Conservation (phyloP, 2,888 invertebrate species). For the Xanthostigma xanthostigma region DNA sequence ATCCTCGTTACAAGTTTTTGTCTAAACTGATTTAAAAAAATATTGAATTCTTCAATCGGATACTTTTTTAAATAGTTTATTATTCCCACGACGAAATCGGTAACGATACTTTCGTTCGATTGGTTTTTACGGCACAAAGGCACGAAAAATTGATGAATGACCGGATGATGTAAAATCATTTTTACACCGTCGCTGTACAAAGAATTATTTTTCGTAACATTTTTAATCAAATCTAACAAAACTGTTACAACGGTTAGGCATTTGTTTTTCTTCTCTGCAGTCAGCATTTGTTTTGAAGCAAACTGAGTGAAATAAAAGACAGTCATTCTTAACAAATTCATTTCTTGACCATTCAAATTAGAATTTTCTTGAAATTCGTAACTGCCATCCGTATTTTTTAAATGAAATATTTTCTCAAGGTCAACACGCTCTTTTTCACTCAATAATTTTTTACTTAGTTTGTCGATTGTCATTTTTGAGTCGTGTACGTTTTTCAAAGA, state of each 20-base stretch:
- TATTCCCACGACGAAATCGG: constrained; percentile 19
- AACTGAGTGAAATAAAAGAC: constrained; percentile 23
- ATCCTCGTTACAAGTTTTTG: constrained; percentile 37
- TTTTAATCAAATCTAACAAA: constrained; percentile 18
- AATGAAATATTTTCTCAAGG: constrained; percentile 8
- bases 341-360: neutral
- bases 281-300: constrained; percentile 13
- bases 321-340: constrained; percentile 16
- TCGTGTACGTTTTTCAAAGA: constrained; percentile 25
- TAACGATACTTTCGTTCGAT: constrained; percentile 18
- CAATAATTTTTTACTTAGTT: constrained; percentile 29
- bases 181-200: constrained; percentile 18
- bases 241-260: constrained; percentile 16
- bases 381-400: neutral
- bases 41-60: too few species aligned
- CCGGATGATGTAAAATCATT: constrained; percentile 27
- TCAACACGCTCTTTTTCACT: constrained; percentile 19
- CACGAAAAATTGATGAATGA: constrained; percentile 26
- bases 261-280: constrained; percentile 14
- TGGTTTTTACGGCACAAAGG: constrained; percentile 20
- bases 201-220: constrained; percentile 9
- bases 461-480: constrained; percentile 24
- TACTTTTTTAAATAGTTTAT: constrained; percentile 10
- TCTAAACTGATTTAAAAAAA: constrained; percentile 31
- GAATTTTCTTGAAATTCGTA: too few species aligned